Evolutionary conservation across 23 tunicate species (phyloP).

Genomic region (Phallusia fumigata): DNA sequence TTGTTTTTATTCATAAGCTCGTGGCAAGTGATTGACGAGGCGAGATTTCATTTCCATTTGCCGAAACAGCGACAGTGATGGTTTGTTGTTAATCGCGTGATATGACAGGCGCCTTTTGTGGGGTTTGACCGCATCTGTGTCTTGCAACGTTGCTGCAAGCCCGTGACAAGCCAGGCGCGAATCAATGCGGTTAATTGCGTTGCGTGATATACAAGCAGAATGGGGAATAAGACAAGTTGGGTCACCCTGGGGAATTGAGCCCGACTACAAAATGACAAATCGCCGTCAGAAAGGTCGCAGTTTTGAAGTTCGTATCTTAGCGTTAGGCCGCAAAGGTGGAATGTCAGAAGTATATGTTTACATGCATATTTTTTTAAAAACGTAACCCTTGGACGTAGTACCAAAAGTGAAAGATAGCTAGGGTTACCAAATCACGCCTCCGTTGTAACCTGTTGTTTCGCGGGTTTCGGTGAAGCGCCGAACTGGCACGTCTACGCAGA

Average conservation of each 20-base stretch:
- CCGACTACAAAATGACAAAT: neutral
- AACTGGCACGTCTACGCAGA: no score
- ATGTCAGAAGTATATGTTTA: no score
- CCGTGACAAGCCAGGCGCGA: neutral
- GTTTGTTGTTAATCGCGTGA: neutral
- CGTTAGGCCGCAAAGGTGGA: no score
- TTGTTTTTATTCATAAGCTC: neutral
- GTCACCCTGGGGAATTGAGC: neutral
- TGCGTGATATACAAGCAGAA: constrained; percentile 1
- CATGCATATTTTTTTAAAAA: no score
- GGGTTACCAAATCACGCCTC: no score
- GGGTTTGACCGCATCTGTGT: neutral
- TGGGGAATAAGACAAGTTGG: constrained; percentile 4
- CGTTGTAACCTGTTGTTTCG: no score
- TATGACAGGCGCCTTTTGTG: neutral
- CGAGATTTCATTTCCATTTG: neutral
- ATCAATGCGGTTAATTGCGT: constrained; percentile 1
- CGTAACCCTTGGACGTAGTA: no score
- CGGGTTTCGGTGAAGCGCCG: no score
- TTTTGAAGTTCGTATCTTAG: no score
- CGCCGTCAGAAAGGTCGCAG: no score
- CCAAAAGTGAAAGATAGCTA: no score
- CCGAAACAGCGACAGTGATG: no score
- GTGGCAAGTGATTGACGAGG: neutral
- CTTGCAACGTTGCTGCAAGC: neutral